Evolutionary conservation across 2,888 invertebrate genomes (phyloP).

Genomic region (Argyra leucocephala): DNA sequence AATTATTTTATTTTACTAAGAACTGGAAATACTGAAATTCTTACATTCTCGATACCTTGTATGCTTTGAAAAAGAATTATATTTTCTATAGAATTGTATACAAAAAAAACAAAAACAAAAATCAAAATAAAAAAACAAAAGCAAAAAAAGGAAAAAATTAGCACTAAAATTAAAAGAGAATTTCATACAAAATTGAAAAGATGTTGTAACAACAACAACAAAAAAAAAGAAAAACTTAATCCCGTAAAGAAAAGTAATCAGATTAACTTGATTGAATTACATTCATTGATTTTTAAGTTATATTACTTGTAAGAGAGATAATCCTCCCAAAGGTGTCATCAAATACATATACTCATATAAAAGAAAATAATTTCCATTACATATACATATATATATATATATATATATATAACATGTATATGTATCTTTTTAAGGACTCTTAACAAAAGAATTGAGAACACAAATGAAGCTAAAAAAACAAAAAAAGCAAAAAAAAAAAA

Average conservation of each 20-base stretch:
- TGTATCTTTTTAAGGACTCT: background rate
- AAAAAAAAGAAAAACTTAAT: background rate
- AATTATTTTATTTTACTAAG: background rate
- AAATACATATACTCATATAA: background rate
- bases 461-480: background rate
- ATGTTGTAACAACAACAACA: no score
- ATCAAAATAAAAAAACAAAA: background rate
- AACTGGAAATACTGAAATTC: background rate
- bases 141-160: background rate
- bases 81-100: no score
- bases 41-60: background rate
- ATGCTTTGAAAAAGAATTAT: background rate
- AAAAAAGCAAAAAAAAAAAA: background rate
- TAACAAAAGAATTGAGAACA: background rate
- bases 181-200: background rate
- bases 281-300: conserved; percentile 6
- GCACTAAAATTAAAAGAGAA: no score
- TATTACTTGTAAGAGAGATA: conserved; percentile 1
- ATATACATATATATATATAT: background rate
- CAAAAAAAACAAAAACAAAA: background rate
- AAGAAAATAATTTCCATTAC: background rate
- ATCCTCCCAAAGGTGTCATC: conserved; percentile 6
- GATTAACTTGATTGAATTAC: conserved; percentile 6
- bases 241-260: conserved; percentile 1
- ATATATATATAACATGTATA: background rate